Percentiles rank a stretch among this genome's conserved stretches.
Conservation (phyloP, 2,888 invertebrate species). For the Tricholauxania praeusta region DNA sequence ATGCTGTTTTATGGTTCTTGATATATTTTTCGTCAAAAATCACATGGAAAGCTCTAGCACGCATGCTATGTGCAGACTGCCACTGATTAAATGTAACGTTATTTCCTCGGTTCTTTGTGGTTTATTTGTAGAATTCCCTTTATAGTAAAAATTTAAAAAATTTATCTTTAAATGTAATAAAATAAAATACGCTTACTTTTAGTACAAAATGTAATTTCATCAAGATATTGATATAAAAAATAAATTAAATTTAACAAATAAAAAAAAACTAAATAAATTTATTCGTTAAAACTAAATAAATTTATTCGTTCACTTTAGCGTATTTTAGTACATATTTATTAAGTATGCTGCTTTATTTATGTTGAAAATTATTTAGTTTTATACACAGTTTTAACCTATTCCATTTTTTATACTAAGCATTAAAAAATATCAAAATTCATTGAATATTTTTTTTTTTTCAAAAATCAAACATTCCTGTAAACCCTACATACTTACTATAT, state of each 20-base stretch:
- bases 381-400: constrained; percentile 1
- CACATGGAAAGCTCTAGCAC: too few relatives aligned
- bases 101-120: too few relatives aligned
- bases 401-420: not conserved
- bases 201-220: constrained; percentile 54
- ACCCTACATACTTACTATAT: not conserved
- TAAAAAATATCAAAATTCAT: not conserved
- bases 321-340: constrained; percentile 17
- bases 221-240: constrained; percentile 21
- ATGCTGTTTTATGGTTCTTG: too few relatives aligned
- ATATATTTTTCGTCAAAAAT: too few relatives aligned
- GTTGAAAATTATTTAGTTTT: constrained; percentile 10
- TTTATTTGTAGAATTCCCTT: too few relatives aligned
- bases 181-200: constrained; percentile 58
- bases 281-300: constrained; percentile 2
- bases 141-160: too few relatives aligned
- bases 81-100: too few relatives aligned
- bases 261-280: not conserved
- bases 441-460: not conserved
- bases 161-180: constrained; percentile 10
- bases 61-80: too few relatives aligned
- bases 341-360: not conserved
- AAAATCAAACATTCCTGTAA: constrained; percentile 6
- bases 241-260: not conserved
- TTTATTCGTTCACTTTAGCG: constrained; percentile 14